Base-by-base conservation (phyloP, 2,888 invertebrate species). In the Agelastica alni region DNA sequence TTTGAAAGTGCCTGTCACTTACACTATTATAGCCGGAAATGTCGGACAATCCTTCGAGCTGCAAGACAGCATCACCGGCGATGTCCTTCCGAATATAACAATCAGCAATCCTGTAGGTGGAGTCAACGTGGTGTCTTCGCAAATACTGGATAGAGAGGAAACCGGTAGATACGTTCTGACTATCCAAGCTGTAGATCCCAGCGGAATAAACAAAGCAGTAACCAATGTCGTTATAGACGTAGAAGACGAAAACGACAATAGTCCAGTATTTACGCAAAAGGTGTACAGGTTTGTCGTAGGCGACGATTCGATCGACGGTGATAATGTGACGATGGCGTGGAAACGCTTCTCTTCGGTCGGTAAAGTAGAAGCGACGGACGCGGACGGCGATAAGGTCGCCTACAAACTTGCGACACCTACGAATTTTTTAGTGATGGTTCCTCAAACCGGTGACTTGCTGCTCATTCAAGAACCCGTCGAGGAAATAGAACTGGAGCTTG, bases 351-450 rank as follows among this genome's bases (percentile, higher is more conserved):
- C 87, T 1, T 87, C 87, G 22, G 85, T 96, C 58, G 95, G 94
- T 1, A 87, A 85, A 70, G 92, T 96, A 9, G 85, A 85, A 59
- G 96, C 96, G 0, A 85, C 83, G 47, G 96, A 96, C 75, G 88
- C 88, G 1, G 96, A 96, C 75, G 93, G 91, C n/a, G 94, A 95
- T 75, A 86, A 87, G 66, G 84, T 95, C n/a, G 90, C 91, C 44
- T 97, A 96, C 75, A 87, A 88, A 47, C 78, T 96, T 47, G 83
- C 85, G 49, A 85, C 88, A 2, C 90, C 91, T 7, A 91, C 88
- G 61, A 90, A 90, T 70, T 81, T 90, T 63, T 86, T 93, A 32
- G 90, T 94, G 9, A 90, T 96, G 62, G 92, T 96, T 2, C 95
- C 96, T 0, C 93, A 93, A 78, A 70, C 70, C 30, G 96, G 96